Evolutionary conservation across 2,113 vertebrate genomes (phyloP), one percentile per base, ranked within the genome.

Genomic region (Scomber japonicus): DNA sequence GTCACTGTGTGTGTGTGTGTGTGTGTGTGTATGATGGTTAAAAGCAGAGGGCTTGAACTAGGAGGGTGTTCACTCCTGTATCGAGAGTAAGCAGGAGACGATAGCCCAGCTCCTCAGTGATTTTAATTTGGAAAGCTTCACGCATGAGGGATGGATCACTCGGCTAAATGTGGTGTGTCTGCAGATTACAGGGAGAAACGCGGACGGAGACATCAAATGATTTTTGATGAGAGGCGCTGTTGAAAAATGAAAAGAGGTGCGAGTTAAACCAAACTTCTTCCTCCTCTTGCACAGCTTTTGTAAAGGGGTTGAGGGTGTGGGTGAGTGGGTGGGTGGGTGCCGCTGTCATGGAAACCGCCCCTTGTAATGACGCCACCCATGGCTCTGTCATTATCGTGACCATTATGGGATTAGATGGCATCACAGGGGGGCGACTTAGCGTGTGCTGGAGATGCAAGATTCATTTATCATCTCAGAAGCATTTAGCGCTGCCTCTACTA

Each of bases 321-420:
- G 63, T 78, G 40, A 24, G 48, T 62, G 11, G 40, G 64, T 63
- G n/a, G 31, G 19, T 27, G 66, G 49, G 53, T 62, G 78, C 24
- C 40, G 77, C 76, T 88, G 84, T 87, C 81, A 88, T 87, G 82
- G 84, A 81, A 92, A 90, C 82, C 64, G 68, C 63, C 84, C 78
- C 71, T 64, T 78, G 62, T 87, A 90, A 89, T 89, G 85, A 89
- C 53, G 51, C 85, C 86, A 87, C 87, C 90, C 82, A 73, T 78
- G 69, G 85, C 75, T 83, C 55, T n/a, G 27, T 78, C 84, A 86
- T 90, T 89, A 90, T 64, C 30, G 59, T 75, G 77, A 85, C 83
- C 73, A 90, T 92, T 89, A 88, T 71, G 75, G 80, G 71, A 86
- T 92, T 87, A 90, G 81, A 90, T 78, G 48, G 76, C 78, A 71